These are phyloP conservation scores for Helarctos malayanus DNA, from an alignment of 2,797 vertebrate species.

Conservation along the genomic window DNA sequence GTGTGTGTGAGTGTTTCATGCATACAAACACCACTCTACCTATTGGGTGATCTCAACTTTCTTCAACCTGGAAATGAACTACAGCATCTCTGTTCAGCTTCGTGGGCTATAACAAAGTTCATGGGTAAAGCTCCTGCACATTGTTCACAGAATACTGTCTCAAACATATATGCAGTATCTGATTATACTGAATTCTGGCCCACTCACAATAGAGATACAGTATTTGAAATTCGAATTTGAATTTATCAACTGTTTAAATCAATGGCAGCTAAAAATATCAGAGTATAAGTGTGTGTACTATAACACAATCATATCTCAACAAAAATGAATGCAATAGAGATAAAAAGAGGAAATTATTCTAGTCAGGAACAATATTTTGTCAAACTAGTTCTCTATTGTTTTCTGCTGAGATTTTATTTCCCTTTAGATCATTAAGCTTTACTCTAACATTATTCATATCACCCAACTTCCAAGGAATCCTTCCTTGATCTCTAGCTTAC, in stretches of 20 bases:
- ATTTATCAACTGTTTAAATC: neutral
- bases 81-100: neutral
- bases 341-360: neutral
- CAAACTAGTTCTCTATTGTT: neutral
- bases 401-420: conserved; percentile 6
- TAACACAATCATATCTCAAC: neutral
- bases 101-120: neutral
- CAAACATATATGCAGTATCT: neutral
- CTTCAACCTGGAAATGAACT: neutral
- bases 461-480: neutral
- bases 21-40: neutral
- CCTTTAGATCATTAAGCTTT: neutral
- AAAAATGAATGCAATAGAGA: neutral
- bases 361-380: neutral
- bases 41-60: neutral
- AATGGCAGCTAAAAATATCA: neutral
- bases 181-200: neutral
- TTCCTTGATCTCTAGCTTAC: neutral
- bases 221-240: neutral
- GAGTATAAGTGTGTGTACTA: neutral
- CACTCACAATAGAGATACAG: neutral
- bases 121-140: neutral
- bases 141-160: neutral
- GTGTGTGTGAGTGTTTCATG: neutral
- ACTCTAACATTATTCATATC: neutral